Evolutionary conservation across 2,113 vertebrate species (phyloP), one percentile per base, ranked within the genome.

Genomic region (Potamarius usumacintae): DNA sequence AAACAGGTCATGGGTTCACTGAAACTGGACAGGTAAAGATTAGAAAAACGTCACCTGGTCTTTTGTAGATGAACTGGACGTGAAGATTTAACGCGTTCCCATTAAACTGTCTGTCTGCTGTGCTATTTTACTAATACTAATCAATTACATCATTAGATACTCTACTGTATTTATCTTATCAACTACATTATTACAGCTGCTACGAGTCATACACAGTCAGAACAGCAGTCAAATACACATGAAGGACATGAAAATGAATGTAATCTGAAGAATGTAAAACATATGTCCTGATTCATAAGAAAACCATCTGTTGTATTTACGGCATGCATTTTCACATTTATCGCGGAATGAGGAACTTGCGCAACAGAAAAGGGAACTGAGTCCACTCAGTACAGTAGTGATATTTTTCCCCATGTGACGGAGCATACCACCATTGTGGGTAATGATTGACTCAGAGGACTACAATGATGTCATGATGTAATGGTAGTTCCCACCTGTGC

Each of bases 401-500:
- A 25, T 10, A 2, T 74, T 77, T 22, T 50, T 17, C 30, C 69
- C 20, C 22, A 6, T 15, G 11, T 78, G 1, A 42, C 8, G 0
- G 7, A 58, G 17, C 34, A 30, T 18, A 58, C 15, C 7, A 5
- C 7, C 10, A 9, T 5, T 25, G 10, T 14, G 2, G 4, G 4
- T 48, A 25, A 42, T 7, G 20, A 6, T 34, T 0, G 0, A 22
- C 10, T 20, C 7, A 7, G 20, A 20, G 0, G 9, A 0, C 42
- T 7, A 22, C 57, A 60, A 0, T 2, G 30, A 22, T 57, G 9
- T 42, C 17, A 10, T 65, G 74, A 53, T 14, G 22, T 2, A 53
- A 2, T 7, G 50, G 10, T 0, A 15, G 52, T 30, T 60, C 94
- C 89, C 92, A 99, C 98, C 95, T 94, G 94, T 93, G 0, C 87